Base-by-base conservation (phyloP, 2,888 invertebrate species). In the Copidosoma aretas region DNA sequence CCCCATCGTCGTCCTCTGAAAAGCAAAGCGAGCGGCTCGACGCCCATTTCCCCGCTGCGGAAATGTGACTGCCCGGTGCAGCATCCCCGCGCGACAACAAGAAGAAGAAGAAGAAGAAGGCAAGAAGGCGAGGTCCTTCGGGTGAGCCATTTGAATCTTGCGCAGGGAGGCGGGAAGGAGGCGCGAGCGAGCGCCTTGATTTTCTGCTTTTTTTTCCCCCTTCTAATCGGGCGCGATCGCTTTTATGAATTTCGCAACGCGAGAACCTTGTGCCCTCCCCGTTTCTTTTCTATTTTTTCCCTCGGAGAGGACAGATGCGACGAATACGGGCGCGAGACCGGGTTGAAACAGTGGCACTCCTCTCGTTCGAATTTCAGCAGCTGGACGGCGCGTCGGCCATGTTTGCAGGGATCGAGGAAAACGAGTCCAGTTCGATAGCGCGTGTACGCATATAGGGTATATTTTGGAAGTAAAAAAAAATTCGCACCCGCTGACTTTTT, bases 91-190 rank as follows among this genome's bases (percentile, higher is more conserved):
- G 51, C 19, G 32, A 32, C n/a, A n/a, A n/a, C n/a, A 41, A 14
- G 10, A 10, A 8, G 41, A 10, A 41, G 41, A 41, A 14, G 8
- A 14, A 14, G 14, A 25, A 43, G 58, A 59, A 69, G 69, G 65
- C 65, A 65, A 69, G 65, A 69, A 69, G 69, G 65, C 69, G 69
- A 69, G 65, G 61, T 63, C 52, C n/a, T n/a, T 61, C 24, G 22
- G 43, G 43, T 12, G 3, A 12, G 43, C 43, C 32, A 17, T 17
- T 15, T 12, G 17, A 46, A 17, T 12, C 17, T 46, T 46, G 4
- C 15, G 43, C 12, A 1, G 43, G 43, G 2, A 46, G 17, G 2
- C 14, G 14, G 43, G 43, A 12, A 12, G 43, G 21, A 4, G 22
- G 14, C 21, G 19, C 53, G 12, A 8, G 53, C 53, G 53, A 19